Base-by-base conservation (phyloP, 1,140 invertebrate genomes). In the Bombus confusus region DNA sequence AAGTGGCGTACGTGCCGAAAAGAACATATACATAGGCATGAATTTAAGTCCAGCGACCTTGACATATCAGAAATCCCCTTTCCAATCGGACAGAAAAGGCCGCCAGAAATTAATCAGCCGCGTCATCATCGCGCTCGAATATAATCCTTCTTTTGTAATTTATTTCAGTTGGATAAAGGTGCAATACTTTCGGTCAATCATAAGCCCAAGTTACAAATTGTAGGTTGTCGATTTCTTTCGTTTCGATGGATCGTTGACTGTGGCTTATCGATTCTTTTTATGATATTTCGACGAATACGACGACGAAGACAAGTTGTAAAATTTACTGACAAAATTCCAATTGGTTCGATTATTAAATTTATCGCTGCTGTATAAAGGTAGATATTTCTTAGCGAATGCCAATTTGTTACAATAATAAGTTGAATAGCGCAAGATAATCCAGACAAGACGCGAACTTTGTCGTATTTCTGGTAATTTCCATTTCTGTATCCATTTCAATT, bases 1-100 rank as follows among this genome's bases (percentile, higher is more conserved):
- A 80, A 80, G 77, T 66, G 69, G 83, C 83, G 31, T 85, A 85
- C 83, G 77, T 85, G 83, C 71, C 78, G 12, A 81, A 81, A 80
- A 34, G 47, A 22, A 12, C 43, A 74, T 6, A 34, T 25, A 15
- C 22, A 25, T 28, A 39, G 22, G 52, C 37, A 72, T 47, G 68
- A 18, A 31, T 12, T 31, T 15, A 12, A 15, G 12, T 85, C 34
- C 28, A 31, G 5, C 71, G 41, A 74, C 84, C 83, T 85, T 85
- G 83, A 59, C 69, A 28, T 68, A 85, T 74, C 71, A 73, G 3
- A 85, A 85, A 68, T 85, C 37, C n/a, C 78, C 69, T 85, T 80
- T 75, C 77, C n/a, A 43, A 73, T 66, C 47, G 6, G 22, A 57
- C 25, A 37, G 2, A 85, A 80, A 28, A 43, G 3, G 31, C 34